These are phyloP conservation scores for Tachystola acroxantha DNA, from an alignment of 2,888 invertebrate genomes.

Conservation along the genomic window DNA sequence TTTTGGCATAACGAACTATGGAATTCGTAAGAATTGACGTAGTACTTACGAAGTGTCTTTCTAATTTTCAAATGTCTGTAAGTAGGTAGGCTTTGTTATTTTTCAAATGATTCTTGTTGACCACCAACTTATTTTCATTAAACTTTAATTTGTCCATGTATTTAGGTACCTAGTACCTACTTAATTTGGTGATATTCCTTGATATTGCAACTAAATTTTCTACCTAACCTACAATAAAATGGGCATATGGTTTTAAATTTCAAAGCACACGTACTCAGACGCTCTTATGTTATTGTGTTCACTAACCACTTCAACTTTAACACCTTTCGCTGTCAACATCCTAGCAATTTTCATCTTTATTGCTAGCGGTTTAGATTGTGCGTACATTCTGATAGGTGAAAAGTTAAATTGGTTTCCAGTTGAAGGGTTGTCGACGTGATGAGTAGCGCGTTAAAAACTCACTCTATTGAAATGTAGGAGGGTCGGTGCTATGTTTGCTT, in stretches of 20 bases:
- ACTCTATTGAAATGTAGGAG: constrained; percentile 24
- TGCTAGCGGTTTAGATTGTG: constrained; percentile 9
- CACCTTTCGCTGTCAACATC: neutral
- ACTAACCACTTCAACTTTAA: constrained; percentile 2
- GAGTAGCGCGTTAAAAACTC: constrained; percentile 30
- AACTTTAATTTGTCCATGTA: too few relatives aligned
- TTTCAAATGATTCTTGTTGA: too few relatives aligned
- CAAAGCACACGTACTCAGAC: constrained; percentile 31
- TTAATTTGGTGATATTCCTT: too few relatives aligned
- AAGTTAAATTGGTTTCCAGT: constrained; percentile 21
- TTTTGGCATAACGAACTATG: too few relatives aligned
- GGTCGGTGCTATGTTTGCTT: constrained; percentile 33
- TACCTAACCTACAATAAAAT: neutral
- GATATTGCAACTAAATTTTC: too few relatives aligned
- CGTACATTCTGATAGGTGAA: constrained; percentile 3
- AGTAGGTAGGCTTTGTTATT: too few relatives aligned
- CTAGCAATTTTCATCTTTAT: constrained; percentile 18
- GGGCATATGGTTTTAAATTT: neutral
- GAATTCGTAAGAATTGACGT: too few relatives aligned
- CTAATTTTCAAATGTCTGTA: too few relatives aligned
- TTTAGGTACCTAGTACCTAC: too few relatives aligned
- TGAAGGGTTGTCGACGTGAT: constrained; percentile 33
- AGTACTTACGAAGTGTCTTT: too few relatives aligned
- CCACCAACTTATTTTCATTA: too few relatives aligned
- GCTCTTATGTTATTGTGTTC: constrained; percentile 22